Base-by-base conservation (phyloP, 1,140 invertebrate genomes). In the Amyelois transitella region DNA sequence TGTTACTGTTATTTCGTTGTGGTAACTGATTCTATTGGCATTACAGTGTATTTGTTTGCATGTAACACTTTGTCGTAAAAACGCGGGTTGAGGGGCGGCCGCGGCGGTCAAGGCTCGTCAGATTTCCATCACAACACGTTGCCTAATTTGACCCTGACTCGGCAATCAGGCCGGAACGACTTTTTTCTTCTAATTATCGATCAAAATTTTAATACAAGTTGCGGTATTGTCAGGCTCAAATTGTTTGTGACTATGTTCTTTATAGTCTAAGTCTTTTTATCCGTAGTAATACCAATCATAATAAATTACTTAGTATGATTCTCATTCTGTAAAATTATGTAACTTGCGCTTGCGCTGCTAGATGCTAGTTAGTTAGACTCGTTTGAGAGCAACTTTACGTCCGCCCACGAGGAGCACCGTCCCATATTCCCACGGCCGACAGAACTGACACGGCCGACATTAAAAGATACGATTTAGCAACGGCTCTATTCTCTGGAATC, bases 81-180 rank as follows among this genome's bases (percentile, higher is more conserved):
- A 63, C 58, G 61, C 70, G 64, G 68, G 75, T 75, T 74, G 72
- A 72, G 60, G 71, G 76, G 58, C 71, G 73, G 22, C 38, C 60
- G 55, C 24, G 53, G 55, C 68, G 79, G 82, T 79, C 79, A 83
- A 86, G 80, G 82, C 62, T 58, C 55, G 24, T 49, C 32, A 55
- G 72, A 72, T 77, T 83, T 81, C 77, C 74, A 72, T 58, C 60
- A 56, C 59, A 60, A 56, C 59, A 60, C 58, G 70, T 86, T 84
- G 77, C 79, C 66, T 63, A 78, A 86, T 56, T 28, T 69, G 79
- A 74, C 82, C 82, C 79, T 84, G 82, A 78, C 72, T 77, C 63
- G 43, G 51, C 63, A 82, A 84, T 80, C 81, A 86, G 82, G 75
- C 68, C 76, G 82, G 83, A 86, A 86, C 83, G 77, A 69, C 66